Evolutionary conservation across 2,888 invertebrate species (phyloP).

Genomic region (Belgica antarctica): DNA sequence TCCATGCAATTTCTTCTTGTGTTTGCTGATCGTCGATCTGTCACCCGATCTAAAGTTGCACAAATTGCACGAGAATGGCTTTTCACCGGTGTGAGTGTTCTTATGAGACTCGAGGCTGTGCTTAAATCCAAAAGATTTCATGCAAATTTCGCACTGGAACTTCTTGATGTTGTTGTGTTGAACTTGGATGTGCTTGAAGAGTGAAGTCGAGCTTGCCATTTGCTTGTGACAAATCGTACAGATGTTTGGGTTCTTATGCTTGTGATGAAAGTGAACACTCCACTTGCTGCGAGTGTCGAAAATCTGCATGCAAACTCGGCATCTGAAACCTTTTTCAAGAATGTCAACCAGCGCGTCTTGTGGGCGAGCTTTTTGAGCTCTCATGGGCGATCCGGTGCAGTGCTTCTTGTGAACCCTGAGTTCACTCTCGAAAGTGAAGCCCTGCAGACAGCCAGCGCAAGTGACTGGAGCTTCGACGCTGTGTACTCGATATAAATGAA

Average conservation of each 20-base stretch:
- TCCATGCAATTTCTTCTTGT: constrained; percentile 21
- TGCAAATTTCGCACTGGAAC: background rate
- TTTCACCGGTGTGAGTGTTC: constrained; percentile 7
- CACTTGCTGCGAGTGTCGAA: background rate
- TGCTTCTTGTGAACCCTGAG: background rate
- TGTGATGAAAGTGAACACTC: background rate
- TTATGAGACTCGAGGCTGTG: background rate
- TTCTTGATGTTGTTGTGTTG: constrained; percentile 11
- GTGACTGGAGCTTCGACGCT: background rate
- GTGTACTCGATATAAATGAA: constrained; percentile 8
- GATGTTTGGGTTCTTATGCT: background rate
- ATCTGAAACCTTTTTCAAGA: background rate
- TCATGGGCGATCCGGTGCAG: background rate
- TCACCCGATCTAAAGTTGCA: constrained; percentile 17
- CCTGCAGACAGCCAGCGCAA: background rate
- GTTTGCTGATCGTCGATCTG: background rate
- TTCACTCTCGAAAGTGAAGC: background rate
- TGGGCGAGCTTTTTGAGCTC: background rate
- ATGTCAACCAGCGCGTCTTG: background rate
- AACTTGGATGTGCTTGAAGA: constrained; percentile 4
- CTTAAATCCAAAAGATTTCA: background rate
- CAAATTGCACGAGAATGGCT: background rate
- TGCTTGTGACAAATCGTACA: background rate
- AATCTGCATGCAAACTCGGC: background rate
- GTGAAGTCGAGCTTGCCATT: constrained; percentile 6